phyloP scores from a whole-genome alignment of 1,140 invertebrate genomes.

The Odontomachus brunneus region DNA sequence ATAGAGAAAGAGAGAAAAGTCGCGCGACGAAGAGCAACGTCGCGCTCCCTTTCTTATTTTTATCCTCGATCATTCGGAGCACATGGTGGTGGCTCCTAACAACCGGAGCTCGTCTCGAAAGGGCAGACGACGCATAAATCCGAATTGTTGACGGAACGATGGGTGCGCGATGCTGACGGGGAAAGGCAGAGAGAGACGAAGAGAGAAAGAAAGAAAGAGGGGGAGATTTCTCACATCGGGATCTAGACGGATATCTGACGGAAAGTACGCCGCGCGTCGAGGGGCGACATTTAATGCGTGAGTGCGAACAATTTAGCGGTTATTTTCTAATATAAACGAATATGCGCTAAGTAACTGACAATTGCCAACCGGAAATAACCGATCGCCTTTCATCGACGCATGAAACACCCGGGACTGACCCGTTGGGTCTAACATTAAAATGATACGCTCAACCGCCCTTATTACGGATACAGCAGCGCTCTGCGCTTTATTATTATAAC shows the following conservation, averaged over 20 bases:
- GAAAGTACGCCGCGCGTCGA: background rate
- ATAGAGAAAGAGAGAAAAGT: too few species aligned
- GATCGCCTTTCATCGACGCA: conserved; percentile 56
- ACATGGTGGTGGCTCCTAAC: background rate
- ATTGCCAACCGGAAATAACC: conserved; percentile 61
- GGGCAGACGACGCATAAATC: background rate
- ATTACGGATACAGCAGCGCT: too few species aligned
- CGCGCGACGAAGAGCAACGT: too few species aligned
- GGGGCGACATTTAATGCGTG: conserved; percentile 32
- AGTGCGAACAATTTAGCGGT: conserved; percentile 47
- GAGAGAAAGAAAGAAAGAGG: background rate
- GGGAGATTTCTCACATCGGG: background rate
- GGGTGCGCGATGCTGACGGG: background rate
- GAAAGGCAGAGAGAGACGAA: background rate
- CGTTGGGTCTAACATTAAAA: background rate
- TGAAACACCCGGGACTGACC: background rate
- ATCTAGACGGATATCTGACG: background rate
- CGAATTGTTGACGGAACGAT: background rate
- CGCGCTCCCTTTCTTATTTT: too few species aligned
- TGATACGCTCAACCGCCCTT: background rate
- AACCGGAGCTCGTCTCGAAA: background rate
- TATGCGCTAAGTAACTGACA: conserved; percentile 13
- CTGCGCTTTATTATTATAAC: too few species aligned
- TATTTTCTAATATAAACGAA: conserved; percentile 64
- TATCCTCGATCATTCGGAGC: background rate